Conservation (phyloP, 2,113 vertebrate genomes). For the Nyctibius bracteatus region DNA sequence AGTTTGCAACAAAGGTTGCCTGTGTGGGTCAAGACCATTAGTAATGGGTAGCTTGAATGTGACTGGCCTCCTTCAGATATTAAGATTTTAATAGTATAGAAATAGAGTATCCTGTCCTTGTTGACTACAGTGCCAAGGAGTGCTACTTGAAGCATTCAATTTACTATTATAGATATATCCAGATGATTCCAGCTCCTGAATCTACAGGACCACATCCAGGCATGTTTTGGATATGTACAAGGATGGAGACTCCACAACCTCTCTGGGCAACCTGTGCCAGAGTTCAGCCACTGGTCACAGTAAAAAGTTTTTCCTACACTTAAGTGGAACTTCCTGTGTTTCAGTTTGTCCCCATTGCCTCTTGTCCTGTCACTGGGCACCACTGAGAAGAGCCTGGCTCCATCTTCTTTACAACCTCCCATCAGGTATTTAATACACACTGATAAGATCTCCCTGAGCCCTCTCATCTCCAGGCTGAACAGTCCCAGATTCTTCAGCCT, state of each 20-base stretch:
- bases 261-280: background rate
- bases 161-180: background rate
- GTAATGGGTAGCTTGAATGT: background rate
- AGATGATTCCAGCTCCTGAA: background rate
- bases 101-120: background rate
- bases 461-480: background rate
- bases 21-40: background rate
- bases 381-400: background rate
- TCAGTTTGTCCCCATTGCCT: background rate
- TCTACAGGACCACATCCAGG: background rate
- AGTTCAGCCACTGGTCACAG: background rate
- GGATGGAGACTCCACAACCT: background rate
- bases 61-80: background rate
- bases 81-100: background rate
- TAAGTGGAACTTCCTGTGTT: background rate
- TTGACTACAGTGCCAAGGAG: background rate
- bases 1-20: background rate
- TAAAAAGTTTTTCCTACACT: background rate
- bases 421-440: background rate
- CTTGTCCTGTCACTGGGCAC: background rate
- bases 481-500: background rate
- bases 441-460: background rate
- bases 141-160: background rate
- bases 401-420: background rate
- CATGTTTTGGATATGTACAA: background rate